phyloP scores from a whole-genome alignment of 2,113 vertebrate species.

The Chunga burmeisteri region DNA sequence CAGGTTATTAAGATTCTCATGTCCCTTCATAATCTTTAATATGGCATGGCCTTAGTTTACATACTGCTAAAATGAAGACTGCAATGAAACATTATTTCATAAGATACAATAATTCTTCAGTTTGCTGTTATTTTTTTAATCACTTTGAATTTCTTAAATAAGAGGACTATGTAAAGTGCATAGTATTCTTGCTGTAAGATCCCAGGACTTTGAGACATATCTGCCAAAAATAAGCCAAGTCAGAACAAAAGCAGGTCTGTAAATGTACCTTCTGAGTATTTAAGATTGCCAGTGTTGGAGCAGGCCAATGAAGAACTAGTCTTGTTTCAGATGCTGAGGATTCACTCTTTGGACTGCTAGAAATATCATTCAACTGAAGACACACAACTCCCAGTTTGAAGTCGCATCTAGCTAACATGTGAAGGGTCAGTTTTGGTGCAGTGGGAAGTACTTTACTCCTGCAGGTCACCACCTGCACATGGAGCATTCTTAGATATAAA shows the following conservation, averaged over 20 bases:
- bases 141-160: not conserved
- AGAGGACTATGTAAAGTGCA: not conserved
- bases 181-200: not conserved
- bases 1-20: not conserved
- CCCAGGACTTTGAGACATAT: not conserved
- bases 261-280: not conserved
- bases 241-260: not conserved
- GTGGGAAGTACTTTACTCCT: slow-evolving; percentile 17
- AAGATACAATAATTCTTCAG: not conserved
- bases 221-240: not conserved
- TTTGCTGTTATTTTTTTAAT: not conserved
- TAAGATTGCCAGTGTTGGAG: not conserved
- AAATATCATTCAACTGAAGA: not conserved
- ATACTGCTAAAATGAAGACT: not conserved
- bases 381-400: not conserved
- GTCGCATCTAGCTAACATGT: not conserved
- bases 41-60: not conserved
- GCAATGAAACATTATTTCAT: not conserved
- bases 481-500: slow-evolving; percentile 5
- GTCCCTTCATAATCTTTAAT: not conserved
- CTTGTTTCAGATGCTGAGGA: not conserved
- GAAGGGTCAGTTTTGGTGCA: not conserved
- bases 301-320: not conserved
- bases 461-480: slow-evolving; percentile 51
- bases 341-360: not conserved